A percentile compares a stretch with the other conserved stretches of the same genome.
Conservation (phyloP, 2,797 vertebrate species). For the Typhlichthys eigenmanni region DNA sequence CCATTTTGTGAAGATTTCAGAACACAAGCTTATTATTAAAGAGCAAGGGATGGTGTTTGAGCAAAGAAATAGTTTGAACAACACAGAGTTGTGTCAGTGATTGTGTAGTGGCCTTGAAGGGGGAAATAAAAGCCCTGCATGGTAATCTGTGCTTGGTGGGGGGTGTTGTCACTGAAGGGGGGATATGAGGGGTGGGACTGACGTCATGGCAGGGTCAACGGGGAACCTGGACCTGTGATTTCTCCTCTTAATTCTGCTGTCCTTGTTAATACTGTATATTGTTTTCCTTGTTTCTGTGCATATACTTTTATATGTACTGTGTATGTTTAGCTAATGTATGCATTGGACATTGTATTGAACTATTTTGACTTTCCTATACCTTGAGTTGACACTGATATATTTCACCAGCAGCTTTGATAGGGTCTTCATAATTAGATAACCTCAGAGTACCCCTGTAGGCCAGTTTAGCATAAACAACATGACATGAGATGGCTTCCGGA, state of each 20-base stretch:
- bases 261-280: too few relatives aligned
- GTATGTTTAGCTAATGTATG: too few relatives aligned
- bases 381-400: constrained; percentile 22
- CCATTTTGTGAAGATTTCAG: constrained; percentile 57
- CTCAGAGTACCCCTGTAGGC: constrained; percentile 57
- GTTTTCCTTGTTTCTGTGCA: too few relatives aligned
- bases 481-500: constrained; percentile 55
- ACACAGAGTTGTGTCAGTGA: constrained; percentile 27
- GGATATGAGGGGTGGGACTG: not conserved
- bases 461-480: constrained; percentile 60
- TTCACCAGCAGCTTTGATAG: constrained; percentile 28
- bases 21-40: constrained; percentile 62
- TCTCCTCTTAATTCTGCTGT: not conserved
- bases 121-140: constrained; percentile 28
- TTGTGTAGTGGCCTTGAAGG: constrained; percentile 34
- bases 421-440: constrained; percentile 59
- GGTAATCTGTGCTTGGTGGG: constrained; percentile 25
- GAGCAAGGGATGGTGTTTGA: constrained; percentile 14
- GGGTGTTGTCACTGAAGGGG: not conserved
- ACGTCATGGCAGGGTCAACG: not conserved
- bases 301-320: too few relatives aligned
- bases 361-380: too few relatives aligned
- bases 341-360: too few relatives aligned
- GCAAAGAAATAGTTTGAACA: not conserved
- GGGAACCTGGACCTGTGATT: constrained; percentile 29